Conservation (phyloP, 2,797 vertebrate genomes). For the Hydrophis major region DNA sequence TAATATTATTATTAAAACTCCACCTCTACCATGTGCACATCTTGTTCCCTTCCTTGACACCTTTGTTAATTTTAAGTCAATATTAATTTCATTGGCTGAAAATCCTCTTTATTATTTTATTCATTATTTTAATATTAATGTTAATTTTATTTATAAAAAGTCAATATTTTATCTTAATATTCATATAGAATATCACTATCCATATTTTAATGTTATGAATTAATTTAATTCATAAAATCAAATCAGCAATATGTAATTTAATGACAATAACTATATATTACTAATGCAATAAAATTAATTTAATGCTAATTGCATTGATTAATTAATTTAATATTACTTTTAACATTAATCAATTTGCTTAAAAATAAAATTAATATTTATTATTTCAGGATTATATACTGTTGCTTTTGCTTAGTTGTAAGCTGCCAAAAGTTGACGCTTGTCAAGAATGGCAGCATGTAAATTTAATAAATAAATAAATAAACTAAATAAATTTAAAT, state of each 20-base stretch:
- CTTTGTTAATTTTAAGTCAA: neutral
- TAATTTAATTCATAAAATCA: neutral
- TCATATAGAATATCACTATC: too few relatives aligned
- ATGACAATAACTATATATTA: neutral
- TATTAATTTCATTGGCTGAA: too few relatives aligned
- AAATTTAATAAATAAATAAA: neutral
- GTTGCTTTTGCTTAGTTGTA: neutral
- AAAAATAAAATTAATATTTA: neutral
- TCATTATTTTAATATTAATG: neutral
- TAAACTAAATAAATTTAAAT: too few relatives aligned
- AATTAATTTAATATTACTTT: neutral
- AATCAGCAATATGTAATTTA: neutral
- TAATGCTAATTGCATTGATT: neutral
- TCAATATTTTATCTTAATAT: neutral
- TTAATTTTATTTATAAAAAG: neutral
- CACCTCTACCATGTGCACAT: neutral
- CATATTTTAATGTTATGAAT: too few relatives aligned
- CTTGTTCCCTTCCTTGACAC: neutral
- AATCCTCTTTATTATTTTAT: too few relatives aligned
- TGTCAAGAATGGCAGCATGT: neutral
- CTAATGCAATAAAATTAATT: neutral
- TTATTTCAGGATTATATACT: neutral
- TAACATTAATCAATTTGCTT: neutral
- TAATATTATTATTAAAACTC: neutral
- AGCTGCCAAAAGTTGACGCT: fast-evolving